Base-by-base conservation (phyloP, 1,140 invertebrate genomes). In the Cydia amplana region DNA sequence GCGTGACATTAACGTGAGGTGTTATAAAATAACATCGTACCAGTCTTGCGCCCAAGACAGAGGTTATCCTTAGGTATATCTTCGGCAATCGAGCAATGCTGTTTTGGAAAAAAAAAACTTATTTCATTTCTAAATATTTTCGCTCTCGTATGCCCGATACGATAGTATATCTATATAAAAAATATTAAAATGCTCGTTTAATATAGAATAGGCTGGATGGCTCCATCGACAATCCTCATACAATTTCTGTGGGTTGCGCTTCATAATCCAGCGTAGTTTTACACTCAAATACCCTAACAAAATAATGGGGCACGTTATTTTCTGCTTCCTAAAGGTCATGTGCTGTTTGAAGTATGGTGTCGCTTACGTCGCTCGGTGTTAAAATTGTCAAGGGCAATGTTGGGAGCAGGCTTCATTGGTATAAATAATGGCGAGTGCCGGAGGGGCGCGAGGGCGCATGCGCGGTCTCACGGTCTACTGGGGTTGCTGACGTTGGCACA, bases 371-470 rank as follows among this genome's bases (percentile, higher is more conserved):
- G 20, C 20, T 60, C 23, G 9, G 55, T 23, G 5, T 20, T 23
- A 18, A 9, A 9, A 18, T 23, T 23, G 55, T 60, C 55, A 23
- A 60, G 20, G 55, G 55, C 49, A 18, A 60, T 60, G 51, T 55
- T 55, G 28, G 32, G 32, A 40, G 65, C 65, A 70, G 25, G 65
- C 65, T 70, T 70, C 43, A 70, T 70, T 70, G 65, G 65, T 70
- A 70, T 70, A 70, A 70, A 70, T 70, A 70, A 70, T 70, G 28
- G 65, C 36, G 65, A 32, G 14, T 16, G 70, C 73, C 55, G 74
- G 70, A 74, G 73, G 74, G 77, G 60, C 51, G 51, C 72, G 36
- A 74, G 40, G 70, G 75, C 79, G 79, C 79, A 80, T 72, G 79
- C 79, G 79, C 64, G 60, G 51, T 76, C 55, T 60, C 20, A 60